Percentiles rank a stretch among this genome's conserved stretches.
Conservation (phyloP, 2,888 invertebrate species). For the Coleophora flavipennella region DNA sequence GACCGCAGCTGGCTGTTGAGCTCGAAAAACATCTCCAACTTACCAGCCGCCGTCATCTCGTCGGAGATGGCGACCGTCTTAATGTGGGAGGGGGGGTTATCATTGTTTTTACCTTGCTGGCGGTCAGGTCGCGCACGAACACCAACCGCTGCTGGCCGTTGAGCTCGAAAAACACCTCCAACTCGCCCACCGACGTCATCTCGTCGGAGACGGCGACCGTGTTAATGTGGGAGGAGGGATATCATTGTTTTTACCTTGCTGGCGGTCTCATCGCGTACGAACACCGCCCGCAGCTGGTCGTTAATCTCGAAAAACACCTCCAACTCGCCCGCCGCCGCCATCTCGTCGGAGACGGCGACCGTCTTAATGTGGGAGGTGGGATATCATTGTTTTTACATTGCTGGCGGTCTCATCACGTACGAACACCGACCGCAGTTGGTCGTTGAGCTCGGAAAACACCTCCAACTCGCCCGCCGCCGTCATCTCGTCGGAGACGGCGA, state of each 20-base stretch:
- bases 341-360: conserved; percentile 91
- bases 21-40: too few relatives aligned
- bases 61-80: too few relatives aligned
- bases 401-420: conserved; percentile 93
- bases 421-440: conserved; percentile 94
- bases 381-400: too few relatives aligned
- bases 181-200: conserved; percentile 89
- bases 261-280: conserved; percentile 93
- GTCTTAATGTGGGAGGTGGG: too few relatives aligned
- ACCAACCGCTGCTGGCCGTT: conserved; percentile 98
- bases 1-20: too few relatives aligned
- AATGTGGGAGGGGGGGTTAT: too few relatives aligned
- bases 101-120: conserved; percentile 77
- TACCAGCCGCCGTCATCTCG: too few relatives aligned
- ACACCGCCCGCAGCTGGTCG: conserved; percentile 95
- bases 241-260: too few relatives aligned
- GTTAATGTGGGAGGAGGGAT: too few relatives aligned
- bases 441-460: conserved; percentile 99
- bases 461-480: conserved; percentile 93
- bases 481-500: conserved; percentile 94
- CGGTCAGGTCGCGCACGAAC: conserved; percentile 92
- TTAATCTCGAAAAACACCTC: conserved; percentile 99
- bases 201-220: conserved; percentile 95
- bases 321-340: conserved; percentile 89
- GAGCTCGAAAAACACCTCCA: conserved; percentile 99